These are phyloP conservation scores for Hirudinaria manillensis DNA, from an alignment of 2,888 invertebrate species.

Conservation along the genomic window DNA sequence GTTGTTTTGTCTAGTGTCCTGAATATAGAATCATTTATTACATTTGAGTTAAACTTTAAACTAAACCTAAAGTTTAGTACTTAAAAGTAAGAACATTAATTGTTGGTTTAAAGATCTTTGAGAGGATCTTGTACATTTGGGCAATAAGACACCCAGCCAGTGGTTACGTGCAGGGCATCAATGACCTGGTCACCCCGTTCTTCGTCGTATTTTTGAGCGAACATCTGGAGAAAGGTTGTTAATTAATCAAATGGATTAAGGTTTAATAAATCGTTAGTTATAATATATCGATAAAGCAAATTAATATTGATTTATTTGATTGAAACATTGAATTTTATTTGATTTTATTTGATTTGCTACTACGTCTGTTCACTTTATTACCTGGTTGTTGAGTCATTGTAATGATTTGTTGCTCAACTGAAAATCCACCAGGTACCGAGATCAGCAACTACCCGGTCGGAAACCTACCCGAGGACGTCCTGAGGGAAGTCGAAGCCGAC, in stretches of 20 bases:
- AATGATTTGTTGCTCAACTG: not conserved
- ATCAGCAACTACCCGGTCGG: slow-evolving; percentile 73
- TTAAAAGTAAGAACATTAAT: not conserved
- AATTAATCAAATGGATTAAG: not conserved
- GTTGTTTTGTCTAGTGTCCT: too few species aligned
- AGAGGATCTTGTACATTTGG: slow-evolving; percentile 96
- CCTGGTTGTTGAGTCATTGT: not conserved
- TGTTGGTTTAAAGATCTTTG: slow-evolving; percentile 74
- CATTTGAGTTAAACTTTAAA: too few species aligned
- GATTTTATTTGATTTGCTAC: too few species aligned
- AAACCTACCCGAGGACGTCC: slow-evolving; percentile 68
- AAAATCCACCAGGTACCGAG: slow-evolving; percentile 33
- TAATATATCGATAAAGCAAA: not conserved
- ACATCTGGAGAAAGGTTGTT: slow-evolving; percentile 64
- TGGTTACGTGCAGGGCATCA: slow-evolving; percentile 97
- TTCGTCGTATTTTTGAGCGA: slow-evolving; percentile 97
- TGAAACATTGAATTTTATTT: not conserved
- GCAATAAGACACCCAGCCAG: slow-evolving; percentile 98
- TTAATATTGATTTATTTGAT: not conserved
- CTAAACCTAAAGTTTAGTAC: too few species aligned
- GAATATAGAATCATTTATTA: too few species aligned
- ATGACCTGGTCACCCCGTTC: slow-evolving; percentile 96
- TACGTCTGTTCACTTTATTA: not conserved
- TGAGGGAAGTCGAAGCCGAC: slow-evolving; percentile 90
- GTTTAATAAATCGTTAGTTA: not conserved